Base-by-base conservation (phyloP, 2,113 vertebrate genomes). In the Butorides virescens region DNA sequence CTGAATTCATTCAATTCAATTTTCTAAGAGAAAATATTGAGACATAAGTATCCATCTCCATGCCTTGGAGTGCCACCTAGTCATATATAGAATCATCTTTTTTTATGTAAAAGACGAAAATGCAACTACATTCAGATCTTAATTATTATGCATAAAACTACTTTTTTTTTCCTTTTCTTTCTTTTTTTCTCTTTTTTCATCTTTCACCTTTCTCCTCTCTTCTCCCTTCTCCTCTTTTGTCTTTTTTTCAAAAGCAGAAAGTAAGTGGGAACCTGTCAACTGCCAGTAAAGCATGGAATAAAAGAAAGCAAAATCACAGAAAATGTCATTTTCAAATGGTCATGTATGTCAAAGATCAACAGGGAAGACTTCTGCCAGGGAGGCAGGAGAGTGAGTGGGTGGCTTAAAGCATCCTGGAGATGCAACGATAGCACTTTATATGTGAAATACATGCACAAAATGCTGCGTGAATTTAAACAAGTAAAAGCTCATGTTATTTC, bases 21-120 rank as follows among this genome's bases (percentile, higher is more conserved):
- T 94, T 95, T 91, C 49, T 74, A 39, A 65, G 30, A 30, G 56
- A 91, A 96, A 95, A 93, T 89, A 93, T 80, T 89, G 53, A 74
- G 61, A 91, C 59, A 82, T 65, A 27, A 67, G 8, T 81, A 92
- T 87, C 67, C 55, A 73, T 7, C 65, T 58, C 36, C 10, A 39
- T 83, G 37, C 72, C 50, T 92, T 83, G 16, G 37, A 90, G 27
- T 90, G 37, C 29, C 53, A 58, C 44, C 42, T 71, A 93, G 21
- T 44, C 30, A 70, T 34, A 7, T 58, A 52, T 21, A 84, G 32
- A 78, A 47, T n/a, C 2, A 2, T 19, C 10, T 2, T 47, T 68
- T 73, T 79, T 90, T 18, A 42, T 49, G 8, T 63, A 83, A 63
- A 32, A 72, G 6, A 61, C 44, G 6, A 85, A 79, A 94, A 80